Base-by-base conservation (phyloP, 2,888 invertebrate genomes). In the Nycteola revayana region DNA sequence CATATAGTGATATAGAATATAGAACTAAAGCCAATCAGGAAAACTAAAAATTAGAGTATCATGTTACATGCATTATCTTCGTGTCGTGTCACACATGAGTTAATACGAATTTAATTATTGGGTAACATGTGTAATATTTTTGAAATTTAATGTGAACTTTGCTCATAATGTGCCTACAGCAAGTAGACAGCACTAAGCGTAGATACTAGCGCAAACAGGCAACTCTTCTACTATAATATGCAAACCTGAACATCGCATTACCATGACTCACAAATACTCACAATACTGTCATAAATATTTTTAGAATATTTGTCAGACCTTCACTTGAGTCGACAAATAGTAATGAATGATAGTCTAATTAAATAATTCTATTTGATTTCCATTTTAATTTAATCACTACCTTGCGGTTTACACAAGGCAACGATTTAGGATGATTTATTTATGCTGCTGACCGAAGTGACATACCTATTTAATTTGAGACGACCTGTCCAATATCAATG, bases 261-360 rank as follows among this genome's bases (percentile, higher is more conserved):
- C 41, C 42, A 47, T 75, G 80, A 79, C 51, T 79, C 79, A 77
- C n/a, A n/a, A n/a, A n/a, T n/a, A n/a, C 49, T 47, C 79, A 76
- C 51, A 46, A 55, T 51, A 64, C 49, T 63, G 66, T 81, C 79
- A 82, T 76, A 66, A 66, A 74, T 82, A 82, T 78, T 76, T 77
- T 79, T 80, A 79, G 76, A 75, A 67, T 62, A 64, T 51, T 60
- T 45, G 50, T 60, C 51, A 63, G 43, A 40, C 49, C 43, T 36
- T 20, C 30, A 25, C 36, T 37, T 36, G 35, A 39, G 36, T 42
- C 26, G 37, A 36, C 28, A 42, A 28, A 18, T 31, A 40, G 34
- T 32, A 28, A 34, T 17, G n/a, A 21, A n/a, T 21, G 2, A 14
- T 7, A 21, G 21, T 21, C 7, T 21, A 21, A 31, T 42, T 25